Evolutionary conservation across 2,888 invertebrate genomes (phyloP), one percentile per base, ranked within the genome.

Genomic region (Seladonia tumulorum): DNA sequence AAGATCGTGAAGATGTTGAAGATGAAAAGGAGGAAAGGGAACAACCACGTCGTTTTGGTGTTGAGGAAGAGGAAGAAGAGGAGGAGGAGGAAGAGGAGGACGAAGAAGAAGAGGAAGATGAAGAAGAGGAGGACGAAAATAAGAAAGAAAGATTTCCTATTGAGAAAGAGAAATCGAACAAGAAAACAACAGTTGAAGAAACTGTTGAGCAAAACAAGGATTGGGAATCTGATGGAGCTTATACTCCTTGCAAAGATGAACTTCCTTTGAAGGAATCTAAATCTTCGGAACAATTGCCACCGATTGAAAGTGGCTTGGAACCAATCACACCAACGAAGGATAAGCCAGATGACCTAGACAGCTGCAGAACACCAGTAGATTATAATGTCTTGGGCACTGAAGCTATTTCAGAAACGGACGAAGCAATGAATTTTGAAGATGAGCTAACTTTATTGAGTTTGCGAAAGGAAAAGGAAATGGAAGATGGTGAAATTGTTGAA

Each of bases 321-420:
- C 95, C 95, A 0, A 94, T 95, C 47, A 95, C 95, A 0, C 95
- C 95, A 2, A 92, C 93, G 1, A 94, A 93, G 70, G 94, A 94
- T 66, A 92, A 88, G 42, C 70, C 87, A 79, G 95, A 95, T 45
- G 94, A 94, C 81, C 85, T 94, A 39, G 94, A 94, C 75, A 87
- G 95, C 93, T 92, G 96, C 95, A 90, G 95, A 53, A 95, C 95
- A 1, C 94, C 95, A 0, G 91, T 92, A 0, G 95, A 94, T 8
- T 94, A 95, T 73, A 95, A 95, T 2, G 95, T 95, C 4, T 90
- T 95, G 0, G 95, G 95, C 16, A 95, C 95, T 2, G 95, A 95
- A 84, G 95, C 95, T 0, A 95, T 95, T 74, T 95, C 95, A 3
- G 95, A 95, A 79, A 95, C 95, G 0, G 95, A 95, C 45, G 95